Conservation (phyloP, 2,888 invertebrate species). For the Leptodirus hochenwartii region DNA sequence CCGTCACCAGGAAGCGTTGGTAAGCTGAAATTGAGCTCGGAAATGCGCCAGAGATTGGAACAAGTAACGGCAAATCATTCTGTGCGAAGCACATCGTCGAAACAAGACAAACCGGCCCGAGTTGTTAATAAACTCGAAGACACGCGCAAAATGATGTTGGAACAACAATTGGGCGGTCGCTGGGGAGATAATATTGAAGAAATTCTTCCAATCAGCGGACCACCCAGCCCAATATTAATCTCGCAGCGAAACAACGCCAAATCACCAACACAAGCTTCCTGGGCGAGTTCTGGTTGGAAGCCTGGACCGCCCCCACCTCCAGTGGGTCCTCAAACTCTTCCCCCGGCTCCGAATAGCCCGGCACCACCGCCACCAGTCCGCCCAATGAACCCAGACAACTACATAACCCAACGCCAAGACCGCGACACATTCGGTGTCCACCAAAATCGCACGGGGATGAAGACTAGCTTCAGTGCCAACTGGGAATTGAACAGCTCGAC, state of each 20-base stretch:
- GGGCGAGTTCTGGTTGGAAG: constrained; percentile 26
- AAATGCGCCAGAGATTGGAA: constrained; percentile 80
- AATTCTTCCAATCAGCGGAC: constrained; percentile 20
- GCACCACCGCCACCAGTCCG: constrained; percentile 29
- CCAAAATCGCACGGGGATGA: constrained; percentile 31
- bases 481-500: constrained; percentile 25
- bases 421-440: constrained; percentile 56
- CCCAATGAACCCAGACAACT: constrained; percentile 26
- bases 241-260: constrained; percentile 22
- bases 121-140: constrained; percentile 69
- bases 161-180: constrained; percentile 57
- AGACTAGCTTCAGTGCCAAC: constrained; percentile 25
- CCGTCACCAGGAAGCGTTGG: constrained; percentile 79
- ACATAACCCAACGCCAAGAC: constrained; percentile 50
- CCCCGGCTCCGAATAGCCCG: constrained; percentile 37
- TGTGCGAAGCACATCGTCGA: constrained; percentile 58
- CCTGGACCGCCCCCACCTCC: constrained; percentile 49
- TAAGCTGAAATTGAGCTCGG: constrained; percentile 74
- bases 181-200: constrained; percentile 38
- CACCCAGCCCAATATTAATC: constrained; percentile 22
- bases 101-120: constrained; percentile 46
- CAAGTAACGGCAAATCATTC: constrained; percentile 80
- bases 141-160: constrained; percentile 65
- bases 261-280: constrained; percentile 24
- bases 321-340: constrained; percentile 26